These are phyloP conservation scores for Embiotoca jacksoni DNA, from an alignment of 2,113 vertebrate genomes.

Conservation along the genomic window DNA sequence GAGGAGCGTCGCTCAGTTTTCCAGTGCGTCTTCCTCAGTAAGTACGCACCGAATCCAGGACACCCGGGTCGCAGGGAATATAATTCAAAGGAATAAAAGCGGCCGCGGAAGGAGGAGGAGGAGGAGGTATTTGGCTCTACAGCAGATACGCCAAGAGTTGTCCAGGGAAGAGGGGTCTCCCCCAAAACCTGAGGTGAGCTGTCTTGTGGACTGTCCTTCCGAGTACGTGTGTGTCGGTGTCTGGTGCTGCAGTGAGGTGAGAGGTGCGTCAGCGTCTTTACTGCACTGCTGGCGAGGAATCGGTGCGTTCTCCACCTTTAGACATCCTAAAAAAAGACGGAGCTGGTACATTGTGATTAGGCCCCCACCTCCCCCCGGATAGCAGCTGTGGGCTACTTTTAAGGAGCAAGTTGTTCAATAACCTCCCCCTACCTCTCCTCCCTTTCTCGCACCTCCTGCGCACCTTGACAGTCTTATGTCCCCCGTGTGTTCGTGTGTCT, in stretches of 20 bases:
- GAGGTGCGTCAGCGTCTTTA: constrained; percentile 54
- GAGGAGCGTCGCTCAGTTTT: constrained; percentile 66
- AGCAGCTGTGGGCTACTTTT: constrained; percentile 55
- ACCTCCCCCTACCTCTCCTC: not conserved
- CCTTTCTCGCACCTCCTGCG: not conserved
- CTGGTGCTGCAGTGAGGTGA: constrained; percentile 57
- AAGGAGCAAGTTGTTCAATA: constrained; percentile 29
- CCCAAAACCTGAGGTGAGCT: constrained; percentile 79
- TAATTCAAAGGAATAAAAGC: not conserved
- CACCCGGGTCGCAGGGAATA: constrained; percentile 51
- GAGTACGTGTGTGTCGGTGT: constrained; percentile 15
- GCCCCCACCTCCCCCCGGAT: constrained; percentile 6
- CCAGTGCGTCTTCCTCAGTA: constrained; percentile 51
- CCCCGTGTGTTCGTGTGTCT: constrained; percentile 3
- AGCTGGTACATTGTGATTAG: not conserved
- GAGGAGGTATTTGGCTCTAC: not conserved
- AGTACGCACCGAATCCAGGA: constrained; percentile 57
- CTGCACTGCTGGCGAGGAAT: constrained; percentile 44
- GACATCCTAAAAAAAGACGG: not conserved
- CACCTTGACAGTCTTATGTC: not conserved
- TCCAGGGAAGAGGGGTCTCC: constrained; percentile 71
- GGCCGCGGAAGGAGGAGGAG: not conserved
- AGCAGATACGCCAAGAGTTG: constrained; percentile 15
- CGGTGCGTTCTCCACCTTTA: not conserved
- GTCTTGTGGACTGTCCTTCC: constrained; percentile 1